phyloP scores from a whole-genome alignment of 2,113 vertebrate genomes.

The Thamnaconus septentrionalis region DNA sequence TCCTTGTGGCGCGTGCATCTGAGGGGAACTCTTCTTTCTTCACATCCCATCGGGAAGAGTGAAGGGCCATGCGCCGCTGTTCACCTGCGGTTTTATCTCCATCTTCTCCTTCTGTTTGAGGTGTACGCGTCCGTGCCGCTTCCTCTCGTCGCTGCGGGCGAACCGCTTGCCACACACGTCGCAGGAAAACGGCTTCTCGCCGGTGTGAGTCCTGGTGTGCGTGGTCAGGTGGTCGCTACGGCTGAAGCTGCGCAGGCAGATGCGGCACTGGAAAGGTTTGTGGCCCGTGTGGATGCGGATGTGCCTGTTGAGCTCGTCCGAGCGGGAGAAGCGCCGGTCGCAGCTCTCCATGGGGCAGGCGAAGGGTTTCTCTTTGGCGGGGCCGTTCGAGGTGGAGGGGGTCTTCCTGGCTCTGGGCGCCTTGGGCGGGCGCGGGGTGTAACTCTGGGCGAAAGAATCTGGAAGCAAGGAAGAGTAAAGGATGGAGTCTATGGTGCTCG shows the following conservation, averaged over 20 bases:
- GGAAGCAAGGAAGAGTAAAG: constrained; percentile 74
- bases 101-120: constrained; percentile 94
- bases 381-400: constrained; percentile 84
- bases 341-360: constrained; percentile 94
- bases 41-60: constrained; percentile 78
- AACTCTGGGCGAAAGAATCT: constrained; percentile 74
- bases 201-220: constrained; percentile 96
- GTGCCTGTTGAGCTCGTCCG: constrained; percentile 95
- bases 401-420: constrained; percentile 81
- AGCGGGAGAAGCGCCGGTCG: constrained; percentile 92
- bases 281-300: constrained; percentile 97
- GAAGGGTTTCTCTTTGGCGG: constrained; percentile 94
- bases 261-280: constrained; percentile 98
- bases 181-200: constrained; percentile 96
- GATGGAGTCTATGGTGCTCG: constrained; percentile 73
- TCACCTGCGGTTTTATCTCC: constrained; percentile 88
- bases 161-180: constrained; percentile 95
- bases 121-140: constrained; percentile 94
- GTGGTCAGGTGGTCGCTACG: constrained; percentile 98
- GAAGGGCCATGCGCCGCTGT: constrained; percentile 72
- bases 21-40: constrained; percentile 44
- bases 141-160: constrained; percentile 92
- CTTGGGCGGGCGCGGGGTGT: constrained; percentile 79
- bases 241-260: constrained; percentile 96
- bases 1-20: constrained; percentile 35